Evolutionary conservation across 2,113 vertebrate genomes (phyloP).

Genomic region (Actinemys pallida): DNA sequence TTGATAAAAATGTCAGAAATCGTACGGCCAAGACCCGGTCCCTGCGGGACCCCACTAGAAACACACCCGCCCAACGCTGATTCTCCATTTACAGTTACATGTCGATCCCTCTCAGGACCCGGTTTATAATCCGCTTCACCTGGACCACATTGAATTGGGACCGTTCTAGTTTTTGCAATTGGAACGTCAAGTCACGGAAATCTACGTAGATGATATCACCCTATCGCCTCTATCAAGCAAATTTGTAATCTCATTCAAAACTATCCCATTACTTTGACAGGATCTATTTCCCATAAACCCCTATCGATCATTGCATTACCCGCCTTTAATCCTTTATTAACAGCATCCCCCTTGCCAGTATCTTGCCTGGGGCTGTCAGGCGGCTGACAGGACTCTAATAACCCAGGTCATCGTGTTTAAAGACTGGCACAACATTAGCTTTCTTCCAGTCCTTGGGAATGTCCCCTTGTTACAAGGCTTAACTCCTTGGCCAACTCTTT

Average conservation of each 20-base stretch:
- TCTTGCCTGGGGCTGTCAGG: neutral
- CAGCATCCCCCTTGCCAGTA: neutral
- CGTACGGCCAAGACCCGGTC: neutral
- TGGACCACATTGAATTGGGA: neutral
- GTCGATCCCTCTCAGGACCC: neutral
- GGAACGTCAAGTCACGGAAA: neutral
- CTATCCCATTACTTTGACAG: neutral
- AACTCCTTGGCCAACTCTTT: neutral
- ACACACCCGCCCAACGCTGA: neutral
- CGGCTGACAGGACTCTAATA: neutral
- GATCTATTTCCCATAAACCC: neutral
- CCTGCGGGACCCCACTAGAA: neutral
- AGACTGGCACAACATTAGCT: neutral
- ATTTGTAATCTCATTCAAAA: neutral
- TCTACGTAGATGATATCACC: neutral
- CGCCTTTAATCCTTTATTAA: neutral
- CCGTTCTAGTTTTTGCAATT: neutral
- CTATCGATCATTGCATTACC: neutral
- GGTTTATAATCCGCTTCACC: neutral
- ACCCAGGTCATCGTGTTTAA: neutral
- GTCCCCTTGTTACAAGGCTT: neutral
- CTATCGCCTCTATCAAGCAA: neutral
- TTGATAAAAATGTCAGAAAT: neutral
- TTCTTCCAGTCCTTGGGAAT: neutral
- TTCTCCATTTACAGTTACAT: neutral